Conservation (phyloP, 2,113 vertebrate genomes). For the Odocoileus hemionus region DNA sequence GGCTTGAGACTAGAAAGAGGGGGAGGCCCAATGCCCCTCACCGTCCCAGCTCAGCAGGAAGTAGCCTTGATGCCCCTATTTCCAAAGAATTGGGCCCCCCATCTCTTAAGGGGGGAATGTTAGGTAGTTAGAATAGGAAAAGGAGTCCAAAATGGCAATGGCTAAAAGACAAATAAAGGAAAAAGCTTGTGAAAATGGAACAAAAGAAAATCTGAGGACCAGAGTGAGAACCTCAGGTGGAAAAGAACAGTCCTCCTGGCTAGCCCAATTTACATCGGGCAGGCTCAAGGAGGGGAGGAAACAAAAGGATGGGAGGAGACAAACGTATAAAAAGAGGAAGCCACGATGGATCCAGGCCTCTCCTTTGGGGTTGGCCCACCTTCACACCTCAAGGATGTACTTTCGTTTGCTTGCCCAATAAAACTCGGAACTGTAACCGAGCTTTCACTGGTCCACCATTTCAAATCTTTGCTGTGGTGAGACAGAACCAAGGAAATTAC, state of each 20-base stretch:
- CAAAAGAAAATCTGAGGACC: neutral
- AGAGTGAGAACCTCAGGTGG: neutral
- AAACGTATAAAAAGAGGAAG: neutral
- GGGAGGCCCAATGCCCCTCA: neutral
- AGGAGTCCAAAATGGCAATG: neutral
- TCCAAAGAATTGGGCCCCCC: neutral
- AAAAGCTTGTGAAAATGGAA: neutral
- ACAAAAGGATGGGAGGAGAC: neutral
- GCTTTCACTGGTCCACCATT: rapidly evolving
- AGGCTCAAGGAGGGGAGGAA: neutral
- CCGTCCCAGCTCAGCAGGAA: neutral
- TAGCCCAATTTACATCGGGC: neutral
- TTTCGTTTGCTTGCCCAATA: neutral
- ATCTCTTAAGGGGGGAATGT: neutral
- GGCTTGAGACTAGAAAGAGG: neutral
- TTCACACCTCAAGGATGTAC: neutral
- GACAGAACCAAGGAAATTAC: neutral
- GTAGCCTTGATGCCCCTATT: neutral
- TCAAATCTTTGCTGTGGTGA: neutral
- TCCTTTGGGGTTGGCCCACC: neutral
- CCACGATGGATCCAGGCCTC: neutral
- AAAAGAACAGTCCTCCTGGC: neutral
- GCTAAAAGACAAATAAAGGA: neutral
- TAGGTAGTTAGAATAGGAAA: neutral
- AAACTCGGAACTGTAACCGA: neutral